Base-by-base conservation (phyloP, 2,888 invertebrate genomes). In the Zaprionus obscuricornis region DNA sequence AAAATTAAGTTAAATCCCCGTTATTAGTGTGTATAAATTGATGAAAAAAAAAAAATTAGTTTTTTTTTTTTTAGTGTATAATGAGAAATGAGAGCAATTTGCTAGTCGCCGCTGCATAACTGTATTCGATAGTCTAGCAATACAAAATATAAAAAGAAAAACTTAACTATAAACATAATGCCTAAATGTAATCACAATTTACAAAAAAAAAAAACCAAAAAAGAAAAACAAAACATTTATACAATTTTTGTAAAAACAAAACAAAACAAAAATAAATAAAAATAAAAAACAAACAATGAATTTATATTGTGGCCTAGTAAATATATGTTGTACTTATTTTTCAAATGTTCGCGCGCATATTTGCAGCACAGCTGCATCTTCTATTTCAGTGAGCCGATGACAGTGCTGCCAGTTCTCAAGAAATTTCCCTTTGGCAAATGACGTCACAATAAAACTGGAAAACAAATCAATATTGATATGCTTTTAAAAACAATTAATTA, bases 61-160 rank as follows among this genome's bases (percentile, higher is more conserved):
- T n/a, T n/a, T n/a, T n/a, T n/a, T n/a, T n/a, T n/a, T n/a, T n/a
- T n/a, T n/a, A 50, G 34, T 42, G 2, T 33, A 24, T 36, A 17
- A 39, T 45, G 27, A 50, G 29, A 66, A 13, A 17, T 26, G 39
- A 56, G 63, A 58, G 66, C 57, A 78, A 57, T 36, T 60, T 84
- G 72, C 83, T 85, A 78, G 85, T 78, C 83, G 74, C 60, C 60
- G 66, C 74, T 68, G 65, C 83, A 74, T 82, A 67, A 71, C 43
- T 75, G 65, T 82, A 81, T 66, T 67, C 45, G 27, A 64, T 77
- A 74, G 65, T 65, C 37, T 79, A 75, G 73, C 54, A 39, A 29
- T 3, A 64, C 20, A 13, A 65, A 29, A 34, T 29, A 54, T 37
- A 40, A 29, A 45, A 33, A 63, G 27, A 22, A 24, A 31, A 60